Evolutionary conservation across 1,140 invertebrate species (phyloP).

Genomic region (Ceratina japonica): DNA sequence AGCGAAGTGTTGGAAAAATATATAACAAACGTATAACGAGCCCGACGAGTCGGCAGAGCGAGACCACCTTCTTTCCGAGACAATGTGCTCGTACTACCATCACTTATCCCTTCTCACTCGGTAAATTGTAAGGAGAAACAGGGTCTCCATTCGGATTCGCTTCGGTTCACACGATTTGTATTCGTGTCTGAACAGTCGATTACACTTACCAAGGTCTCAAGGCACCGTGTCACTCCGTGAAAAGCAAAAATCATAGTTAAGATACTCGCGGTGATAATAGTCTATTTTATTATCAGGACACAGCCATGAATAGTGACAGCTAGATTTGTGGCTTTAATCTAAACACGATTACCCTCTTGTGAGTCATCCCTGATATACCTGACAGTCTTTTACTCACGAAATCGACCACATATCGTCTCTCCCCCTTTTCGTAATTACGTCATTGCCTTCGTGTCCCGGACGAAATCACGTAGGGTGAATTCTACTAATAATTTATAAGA

Average conservation of each 20-base stretch:
- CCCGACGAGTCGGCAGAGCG: constrained; percentile 10
- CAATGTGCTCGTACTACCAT: constrained; percentile 23
- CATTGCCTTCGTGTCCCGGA: background rate
- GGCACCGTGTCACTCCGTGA: background rate
- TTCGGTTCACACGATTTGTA: constrained; percentile 62
- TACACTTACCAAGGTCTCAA: background rate
- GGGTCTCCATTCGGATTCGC: constrained; percentile 24
- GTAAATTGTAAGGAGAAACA: constrained; percentile 20
- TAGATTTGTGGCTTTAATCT: constrained; percentile 39
- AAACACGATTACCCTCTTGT: constrained; percentile 45
- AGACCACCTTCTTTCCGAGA: constrained; percentile 36
- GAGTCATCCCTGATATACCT: constrained; percentile 61
- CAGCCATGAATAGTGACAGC: too few relatives aligned
- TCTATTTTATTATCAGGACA: too few relatives aligned
- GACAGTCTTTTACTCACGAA: background rate
- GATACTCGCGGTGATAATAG: background rate
- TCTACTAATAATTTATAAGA: background rate
- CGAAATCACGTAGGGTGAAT: background rate
- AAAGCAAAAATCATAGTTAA: too few relatives aligned
- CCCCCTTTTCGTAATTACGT: background rate
- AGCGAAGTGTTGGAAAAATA: background rate
- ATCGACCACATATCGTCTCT: background rate
- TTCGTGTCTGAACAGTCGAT: constrained; percentile 38
- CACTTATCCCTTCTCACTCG: constrained; percentile 15
- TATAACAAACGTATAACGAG: constrained; percentile 24